Evolutionary conservation across 2,888 invertebrate species (phyloP), one percentile per base, ranked within the genome.

Genomic region (Lasioglossum lativentre): DNA sequence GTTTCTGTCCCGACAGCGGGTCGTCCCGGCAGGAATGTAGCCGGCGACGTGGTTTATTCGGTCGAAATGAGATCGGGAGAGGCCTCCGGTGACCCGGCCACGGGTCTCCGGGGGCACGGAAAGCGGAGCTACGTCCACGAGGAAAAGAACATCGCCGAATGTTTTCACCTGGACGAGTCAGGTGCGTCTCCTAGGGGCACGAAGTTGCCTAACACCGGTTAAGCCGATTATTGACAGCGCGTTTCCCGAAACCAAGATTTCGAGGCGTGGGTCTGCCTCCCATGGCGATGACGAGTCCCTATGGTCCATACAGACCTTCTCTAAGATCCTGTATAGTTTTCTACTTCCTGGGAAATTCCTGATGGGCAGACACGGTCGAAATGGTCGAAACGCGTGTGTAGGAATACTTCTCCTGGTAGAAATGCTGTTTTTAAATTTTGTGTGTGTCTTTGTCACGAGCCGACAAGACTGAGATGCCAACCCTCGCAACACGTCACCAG

Each of bases 151-250:
- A 68, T 47, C n/a, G 12, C 47, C 2, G 78, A 45, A 78, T 56
- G 70, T 75, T 80, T 72, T 83, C 83, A 83, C 79, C 81, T 85
- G 82, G 34, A 23, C 72, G n/a, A 40, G 75, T 63, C 72, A 59
- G 72, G 66, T 71, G 75, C 40, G 70, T 75, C 86, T 75, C 71
- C 47, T 63, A 71, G 78, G 85, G 59, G 78, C 88, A 74, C 79
- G 90, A 90, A 90, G 83, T 85, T 81, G 88, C 88, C 86, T 90
- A 90, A 86, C 87, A 87, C 66, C 82, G 83, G 72, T 86, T 90
- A 90, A 90, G 88, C 88, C 85, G 92, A 89, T 91, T 90, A 89
- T 83, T 81, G 89, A 86, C 80, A 83, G 75, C 63, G 74, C 47
- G 81, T 78, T 85, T 73, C 75, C 68, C 73, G 74, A 79, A 88